phyloP scores from a whole-genome alignment of 2,797 vertebrate species.

The Cheirogaleus major region DNA sequence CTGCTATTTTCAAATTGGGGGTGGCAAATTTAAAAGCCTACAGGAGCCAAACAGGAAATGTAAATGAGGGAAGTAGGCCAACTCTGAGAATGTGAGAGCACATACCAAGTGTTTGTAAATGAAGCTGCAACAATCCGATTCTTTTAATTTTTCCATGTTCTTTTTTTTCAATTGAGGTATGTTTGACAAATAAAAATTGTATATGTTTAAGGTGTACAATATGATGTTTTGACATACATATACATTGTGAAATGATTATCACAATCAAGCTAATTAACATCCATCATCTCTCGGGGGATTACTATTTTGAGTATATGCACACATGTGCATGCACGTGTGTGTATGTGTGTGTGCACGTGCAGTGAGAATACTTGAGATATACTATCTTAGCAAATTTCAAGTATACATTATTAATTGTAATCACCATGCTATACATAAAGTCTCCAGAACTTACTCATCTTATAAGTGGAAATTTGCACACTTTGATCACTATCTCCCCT shows the following conservation, averaged over 20 bases:
- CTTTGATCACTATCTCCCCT: neutral
- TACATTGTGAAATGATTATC: neutral
- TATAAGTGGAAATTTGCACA: neutral
- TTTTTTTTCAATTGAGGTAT: neutral
- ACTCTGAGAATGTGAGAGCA: neutral
- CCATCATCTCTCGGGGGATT: neutral
- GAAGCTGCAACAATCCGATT: neutral
- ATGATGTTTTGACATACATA: neutral
- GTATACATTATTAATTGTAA: neutral
- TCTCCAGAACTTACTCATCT: neutral
- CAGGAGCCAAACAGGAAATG: constrained; percentile 9
- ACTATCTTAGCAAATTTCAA: neutral
- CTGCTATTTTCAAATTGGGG: neutral
- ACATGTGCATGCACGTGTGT: too few relatives aligned
- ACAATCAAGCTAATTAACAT: neutral
- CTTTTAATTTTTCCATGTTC: neutral
- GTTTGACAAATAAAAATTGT: neutral
- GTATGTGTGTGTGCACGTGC: too few relatives aligned
- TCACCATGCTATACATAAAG: neutral
- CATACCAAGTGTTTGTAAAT: neutral
- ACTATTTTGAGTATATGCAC: neutral
- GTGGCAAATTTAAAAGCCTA: constrained; percentile 38
- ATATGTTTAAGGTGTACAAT: neutral
- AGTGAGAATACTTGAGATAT: too few relatives aligned
- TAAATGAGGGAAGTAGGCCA: constrained; percentile 43